phyloP scores from a whole-genome alignment of 2,888 invertebrate species.

The Thalpophila matura region DNA sequence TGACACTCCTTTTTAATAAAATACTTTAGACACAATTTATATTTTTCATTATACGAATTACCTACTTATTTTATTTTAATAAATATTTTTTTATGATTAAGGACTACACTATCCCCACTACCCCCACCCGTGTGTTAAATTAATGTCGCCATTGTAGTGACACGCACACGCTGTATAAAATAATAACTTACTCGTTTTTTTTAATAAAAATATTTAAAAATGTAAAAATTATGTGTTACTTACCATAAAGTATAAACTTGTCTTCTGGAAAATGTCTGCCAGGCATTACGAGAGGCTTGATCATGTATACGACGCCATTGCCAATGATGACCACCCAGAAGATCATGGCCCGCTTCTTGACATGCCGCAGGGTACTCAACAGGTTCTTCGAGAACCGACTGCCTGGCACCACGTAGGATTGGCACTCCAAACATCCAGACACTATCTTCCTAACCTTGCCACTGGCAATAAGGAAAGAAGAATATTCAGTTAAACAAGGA shows the following conservation, averaged over 20 bases:
- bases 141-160: too few relatives aligned
- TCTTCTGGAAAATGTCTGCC: conserved; percentile 78
- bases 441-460: conserved; percentile 67
- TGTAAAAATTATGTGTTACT: conserved; percentile 13
- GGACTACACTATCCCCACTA: too few relatives aligned
- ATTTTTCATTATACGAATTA: too few relatives aligned
- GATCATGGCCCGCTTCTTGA: conserved; percentile 74
- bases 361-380: conserved; percentile 61
- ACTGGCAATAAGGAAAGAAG: conserved; percentile 55
- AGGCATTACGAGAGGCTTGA: conserved; percentile 68
- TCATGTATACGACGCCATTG: conserved; percentile 69
- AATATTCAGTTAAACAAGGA: neutral
- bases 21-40: too few relatives aligned
- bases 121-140: too few relatives aligned
- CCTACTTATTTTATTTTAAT: too few relatives aligned
- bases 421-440: conserved; percentile 64
- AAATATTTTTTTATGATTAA: too few relatives aligned
- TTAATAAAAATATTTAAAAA: too few relatives aligned
- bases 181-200: too few relatives aligned
- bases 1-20: too few relatives aligned
- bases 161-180: too few relatives aligned
- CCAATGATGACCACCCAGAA: conserved; percentile 74
- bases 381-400: conserved; percentile 73
- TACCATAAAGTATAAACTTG: conserved; percentile 69
- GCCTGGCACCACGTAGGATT: conserved; percentile 59